Evolutionary conservation across 2,797 vertebrate species (phyloP), one percentile per base, ranked within the genome.

Genomic region (Acanthiza pusilla): DNA sequence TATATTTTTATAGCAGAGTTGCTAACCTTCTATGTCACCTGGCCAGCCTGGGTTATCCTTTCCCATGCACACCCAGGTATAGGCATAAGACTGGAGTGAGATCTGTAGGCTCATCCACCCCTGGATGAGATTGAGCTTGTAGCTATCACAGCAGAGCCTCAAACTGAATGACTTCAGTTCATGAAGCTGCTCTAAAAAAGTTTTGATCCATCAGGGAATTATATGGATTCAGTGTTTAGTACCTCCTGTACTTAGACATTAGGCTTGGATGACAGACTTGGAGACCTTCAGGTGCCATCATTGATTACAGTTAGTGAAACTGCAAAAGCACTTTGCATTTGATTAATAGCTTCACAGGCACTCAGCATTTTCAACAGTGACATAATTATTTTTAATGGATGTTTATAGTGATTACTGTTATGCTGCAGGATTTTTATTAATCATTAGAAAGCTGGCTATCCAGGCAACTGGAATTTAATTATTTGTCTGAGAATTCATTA

Each of bases 401-500:
- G 78, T 91, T 92, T 91, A 88, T 67, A 76, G 50, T 34, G 13
- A 80, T 95, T 91, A 86, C 48, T 85, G 54, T 74, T 94, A 82
- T 19, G 29, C 66, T 93, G 78, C 40, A n/a, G 30, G n/a, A 78
- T 84, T 89, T 85, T 83, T 95, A 74, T 91, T 94, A 95, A 85
- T 94, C 74, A 91, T 81, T 81, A 81, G 87, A 57, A 89, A 76
- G 78, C 45, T 90, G 76, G 74, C 82, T 68, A 67, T 83, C 65
- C 60, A 61, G 72, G 70, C 94, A 89, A 30, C 38, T 91, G 83
- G 81, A 95, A 95, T 96, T 40, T 85, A 97, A 95, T 89, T 70
- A 82, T 79, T 92, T 91, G 65, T 85, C 85, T 85, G 79, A 94
- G 73, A 95, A 96, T 95, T 95, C 94, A 91, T 95, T 96, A 91